These are phyloP conservation scores for Adrianichthys oophorus DNA, from an alignment of 2,797 vertebrate genomes.

Conservation along the genomic window DNA sequence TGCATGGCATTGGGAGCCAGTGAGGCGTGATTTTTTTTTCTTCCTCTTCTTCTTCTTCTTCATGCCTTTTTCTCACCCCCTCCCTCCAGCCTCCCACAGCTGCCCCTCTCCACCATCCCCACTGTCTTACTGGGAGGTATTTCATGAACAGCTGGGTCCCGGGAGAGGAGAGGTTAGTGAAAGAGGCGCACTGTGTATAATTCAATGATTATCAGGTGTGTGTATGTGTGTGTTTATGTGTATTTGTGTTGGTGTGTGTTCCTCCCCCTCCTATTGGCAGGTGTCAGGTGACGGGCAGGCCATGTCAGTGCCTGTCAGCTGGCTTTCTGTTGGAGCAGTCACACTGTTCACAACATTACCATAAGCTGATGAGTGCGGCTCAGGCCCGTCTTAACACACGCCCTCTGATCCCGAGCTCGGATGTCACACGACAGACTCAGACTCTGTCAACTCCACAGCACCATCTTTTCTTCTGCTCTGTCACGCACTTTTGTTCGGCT, in stretches of 20 bases:
- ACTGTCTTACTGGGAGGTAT: conserved; percentile 81
- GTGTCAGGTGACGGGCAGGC: conserved; percentile 82
- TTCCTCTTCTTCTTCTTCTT: conserved; percentile 46
- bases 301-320: conserved; percentile 80
- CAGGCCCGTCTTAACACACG: conserved; percentile 40
- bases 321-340: conserved; percentile 75
- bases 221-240: conserved; percentile 34
- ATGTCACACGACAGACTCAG: conserved; percentile 42
- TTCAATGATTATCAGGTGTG: conserved; percentile 83
- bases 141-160: conserved; percentile 95
- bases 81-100: conserved; percentile 52
- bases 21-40: conserved; percentile 86
- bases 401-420: conserved; percentile 48
- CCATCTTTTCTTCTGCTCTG: conserved; percentile 10
- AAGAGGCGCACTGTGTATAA: conserved; percentile 83
- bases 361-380: conserved; percentile 73
- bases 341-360: conserved; percentile 73
- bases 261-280: conserved; percentile 74
- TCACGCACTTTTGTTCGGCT: conserved; percentile 1
- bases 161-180: conserved; percentile 80
- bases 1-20: conserved; percentile 89
- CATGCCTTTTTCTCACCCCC: conserved; percentile 26
- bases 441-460: conserved; percentile 32
- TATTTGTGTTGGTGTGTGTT: conserved; percentile 42
- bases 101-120: conserved; percentile 63